phyloP scores from a whole-genome alignment of 2,113 vertebrate genomes.

The Amia ocellicauda region DNA sequence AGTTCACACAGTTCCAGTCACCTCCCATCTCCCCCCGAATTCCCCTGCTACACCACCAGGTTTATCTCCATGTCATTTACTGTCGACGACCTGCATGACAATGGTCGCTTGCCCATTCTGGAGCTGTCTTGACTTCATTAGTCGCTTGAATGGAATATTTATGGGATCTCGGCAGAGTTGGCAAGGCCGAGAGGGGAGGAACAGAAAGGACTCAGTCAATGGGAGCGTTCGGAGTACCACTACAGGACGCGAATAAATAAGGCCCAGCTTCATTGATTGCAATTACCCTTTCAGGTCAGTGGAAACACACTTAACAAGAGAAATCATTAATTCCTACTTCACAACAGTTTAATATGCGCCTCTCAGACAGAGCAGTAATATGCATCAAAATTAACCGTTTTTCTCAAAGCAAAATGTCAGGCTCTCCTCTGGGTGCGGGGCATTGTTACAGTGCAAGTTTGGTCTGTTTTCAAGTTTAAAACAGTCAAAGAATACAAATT shows the following conservation, averaged over 20 bases:
- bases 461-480: too few relatives aligned
- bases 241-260: not conserved
- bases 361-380: not conserved
- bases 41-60: not conserved
- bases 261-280: conserved; percentile 10
- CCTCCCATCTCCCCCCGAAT: not conserved
- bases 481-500: too few relatives aligned
- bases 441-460: too few relatives aligned
- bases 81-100: conserved; percentile 12
- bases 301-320: not conserved
- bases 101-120: conserved; percentile 1
- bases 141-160: conserved; percentile 13
- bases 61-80: not conserved
- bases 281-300: not conserved
- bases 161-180: conserved; percentile 3
- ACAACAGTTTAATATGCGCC: not conserved
- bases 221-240: not conserved
- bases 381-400: not conserved
- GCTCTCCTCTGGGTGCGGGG: too few relatives aligned
- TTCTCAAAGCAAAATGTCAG: conserved; percentile 4
- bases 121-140: conserved; percentile 19
- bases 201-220: not conserved
- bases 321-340: not conserved
- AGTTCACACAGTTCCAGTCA: not conserved
- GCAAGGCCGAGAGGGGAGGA: not conserved